These are phyloP conservation scores for Drosophila nigrodunni DNA, from an alignment of 1,140 invertebrate species.

Conservation along the genomic window DNA sequence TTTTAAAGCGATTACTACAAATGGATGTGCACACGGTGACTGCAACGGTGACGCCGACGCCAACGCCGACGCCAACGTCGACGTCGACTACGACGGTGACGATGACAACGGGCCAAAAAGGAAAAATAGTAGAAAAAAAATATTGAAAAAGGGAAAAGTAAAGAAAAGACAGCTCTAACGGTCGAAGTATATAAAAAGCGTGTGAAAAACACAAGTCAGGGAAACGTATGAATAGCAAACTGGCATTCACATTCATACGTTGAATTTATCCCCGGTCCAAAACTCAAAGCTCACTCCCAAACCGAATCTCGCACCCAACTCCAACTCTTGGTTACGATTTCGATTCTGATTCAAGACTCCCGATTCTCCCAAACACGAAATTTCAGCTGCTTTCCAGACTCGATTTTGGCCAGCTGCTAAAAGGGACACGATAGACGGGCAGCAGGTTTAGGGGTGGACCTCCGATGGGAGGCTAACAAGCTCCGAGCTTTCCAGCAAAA, in stretches of 20 bases:
- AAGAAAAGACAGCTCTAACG: constrained; percentile 39
- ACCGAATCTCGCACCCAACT: background rate
- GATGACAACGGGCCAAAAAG: constrained; percentile 51
- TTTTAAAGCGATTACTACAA: constrained; percentile 84
- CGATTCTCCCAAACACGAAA: background rate
- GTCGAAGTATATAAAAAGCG: constrained; percentile 60
- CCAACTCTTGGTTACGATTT: constrained; percentile 16
- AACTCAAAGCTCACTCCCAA: too few relatives aligned
- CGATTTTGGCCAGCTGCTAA: constrained; percentile 4
- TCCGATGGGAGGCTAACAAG: constrained; percentile 50
- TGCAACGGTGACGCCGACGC: constrained; percentile 1
- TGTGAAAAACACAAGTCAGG: constrained; percentile 59
- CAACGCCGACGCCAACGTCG: constrained; percentile 30
- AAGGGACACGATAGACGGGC: background rate
- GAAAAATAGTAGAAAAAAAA: constrained; percentile 9
- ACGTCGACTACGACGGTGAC: constrained; percentile 25
- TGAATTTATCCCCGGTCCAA: background rate
- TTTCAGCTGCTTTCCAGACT: background rate
- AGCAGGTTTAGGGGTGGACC: background rate
- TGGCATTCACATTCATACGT: constrained; percentile 6
- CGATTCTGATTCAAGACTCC: constrained; percentile 13
- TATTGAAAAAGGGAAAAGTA: background rate
- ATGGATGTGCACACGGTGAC: constrained; percentile 78
- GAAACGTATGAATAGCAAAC: constrained; percentile 72
- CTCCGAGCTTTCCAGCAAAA: constrained; percentile 29